Percentiles rank a stretch among this genome's conserved stretches.
Conservation (phyloP, 2,797 vertebrate species). For the Adelosebastes latens region DNA sequence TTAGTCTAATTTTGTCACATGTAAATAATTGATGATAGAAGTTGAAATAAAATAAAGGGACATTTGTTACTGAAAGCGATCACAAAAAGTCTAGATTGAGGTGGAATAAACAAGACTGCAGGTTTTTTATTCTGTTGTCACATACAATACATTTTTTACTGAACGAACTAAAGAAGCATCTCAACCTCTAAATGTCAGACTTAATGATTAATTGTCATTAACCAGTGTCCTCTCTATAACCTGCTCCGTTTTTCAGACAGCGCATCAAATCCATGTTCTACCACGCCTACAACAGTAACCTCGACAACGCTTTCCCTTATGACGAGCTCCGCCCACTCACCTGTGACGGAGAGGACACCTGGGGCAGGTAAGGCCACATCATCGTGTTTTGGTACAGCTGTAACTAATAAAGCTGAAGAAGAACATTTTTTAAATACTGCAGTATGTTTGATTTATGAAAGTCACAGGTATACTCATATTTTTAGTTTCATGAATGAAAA, state of each 20-base stretch:
- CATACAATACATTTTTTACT: fast-evolving
- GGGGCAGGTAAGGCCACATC: conserved; percentile 89
- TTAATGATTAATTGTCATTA: not conserved
- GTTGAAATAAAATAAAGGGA: too few species aligned
- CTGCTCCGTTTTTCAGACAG: conserved; percentile 78
- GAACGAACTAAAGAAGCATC: not conserved
- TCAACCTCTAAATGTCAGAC: not conserved
- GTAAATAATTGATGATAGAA: too few species aligned
- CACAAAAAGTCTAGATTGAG: not conserved
- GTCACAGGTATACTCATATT: not conserved
- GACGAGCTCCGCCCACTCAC: conserved; percentile 96
- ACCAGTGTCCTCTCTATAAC: not conserved
- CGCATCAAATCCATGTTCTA: conserved; percentile 97
- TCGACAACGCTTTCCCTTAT: conserved; percentile 94
- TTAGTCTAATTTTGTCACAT: too few species aligned
- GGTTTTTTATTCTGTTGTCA: not conserved
- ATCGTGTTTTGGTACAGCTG: not conserved
- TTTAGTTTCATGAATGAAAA: not conserved
- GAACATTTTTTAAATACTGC: not conserved
- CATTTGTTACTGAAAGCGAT: too few species aligned
- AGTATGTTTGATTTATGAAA: not conserved
- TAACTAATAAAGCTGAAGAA: not conserved
- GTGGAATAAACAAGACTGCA: not conserved
- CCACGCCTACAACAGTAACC: conserved; percentile 97
- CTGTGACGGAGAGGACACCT: conserved; percentile 96